These are phyloP conservation scores for Drosophila paramelanica DNA, from an alignment of 2,888 invertebrate species.

Conservation along the genomic window DNA sequence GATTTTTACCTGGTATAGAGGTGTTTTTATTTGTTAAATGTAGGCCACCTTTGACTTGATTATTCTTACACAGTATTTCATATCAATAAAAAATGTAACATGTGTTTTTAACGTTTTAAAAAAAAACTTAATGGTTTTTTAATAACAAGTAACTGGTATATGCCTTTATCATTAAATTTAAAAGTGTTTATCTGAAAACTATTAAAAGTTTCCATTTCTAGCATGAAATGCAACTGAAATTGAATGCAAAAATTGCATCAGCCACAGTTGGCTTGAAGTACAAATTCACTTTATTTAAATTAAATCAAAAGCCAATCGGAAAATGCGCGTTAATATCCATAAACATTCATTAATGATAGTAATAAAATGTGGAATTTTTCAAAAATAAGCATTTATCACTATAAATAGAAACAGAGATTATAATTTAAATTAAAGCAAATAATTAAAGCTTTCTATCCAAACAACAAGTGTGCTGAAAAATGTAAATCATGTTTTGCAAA, in stretches of 20 bases:
- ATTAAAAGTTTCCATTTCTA: conserved; percentile 2
- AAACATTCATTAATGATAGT: not conserved
- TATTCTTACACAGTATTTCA: no score
- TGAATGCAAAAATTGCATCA: conserved; percentile 42
- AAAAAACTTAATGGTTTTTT: no score
- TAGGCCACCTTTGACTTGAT: no score
- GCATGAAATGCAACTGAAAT: conserved; percentile 31
- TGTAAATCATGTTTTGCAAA: no score
- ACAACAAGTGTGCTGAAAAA: not conserved
- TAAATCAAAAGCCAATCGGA: conserved; percentile 8
- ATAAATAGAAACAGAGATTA: not conserved
- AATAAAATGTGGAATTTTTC: not conserved
- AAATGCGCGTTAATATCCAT: not conserved
- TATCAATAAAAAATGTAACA: no score
- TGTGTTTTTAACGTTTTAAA: no score
- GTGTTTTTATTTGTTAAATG: no score
- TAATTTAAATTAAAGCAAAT: not conserved
- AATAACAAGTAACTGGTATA: no score
- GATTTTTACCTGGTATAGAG: no score
- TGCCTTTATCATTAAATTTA: not conserved
- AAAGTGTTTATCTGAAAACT: not conserved
- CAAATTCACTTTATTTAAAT: conserved; percentile 10
- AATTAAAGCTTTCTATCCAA: not conserved
- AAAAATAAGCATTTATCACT: not conserved
- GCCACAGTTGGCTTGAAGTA: conserved; percentile 18